Conservation (phyloP, 2,888 invertebrate species). For the Spilosoma lubricipeda region DNA sequence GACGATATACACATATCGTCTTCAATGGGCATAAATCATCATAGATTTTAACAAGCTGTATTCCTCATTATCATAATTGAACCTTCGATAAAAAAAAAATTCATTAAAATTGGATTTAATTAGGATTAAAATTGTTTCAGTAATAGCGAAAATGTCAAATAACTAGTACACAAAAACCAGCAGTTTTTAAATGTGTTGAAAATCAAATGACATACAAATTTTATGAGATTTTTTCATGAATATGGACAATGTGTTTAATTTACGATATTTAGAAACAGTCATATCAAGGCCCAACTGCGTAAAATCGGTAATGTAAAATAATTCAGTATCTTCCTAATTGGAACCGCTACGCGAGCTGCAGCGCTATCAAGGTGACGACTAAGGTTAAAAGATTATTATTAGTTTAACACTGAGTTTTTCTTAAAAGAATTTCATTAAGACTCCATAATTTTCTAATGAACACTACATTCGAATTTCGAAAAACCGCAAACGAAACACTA, state of each 20-base stretch:
- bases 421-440: neutral
- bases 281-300: neutral
- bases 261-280: neutral
- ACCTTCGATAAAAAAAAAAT: too few species aligned
- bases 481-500: conserved; percentile 30
- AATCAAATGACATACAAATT: neutral
- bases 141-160: too few species aligned
- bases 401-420: neutral
- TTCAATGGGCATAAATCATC: too few species aligned
- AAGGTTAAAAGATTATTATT: neutral
- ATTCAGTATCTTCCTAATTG: neutral
- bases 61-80: too few species aligned
- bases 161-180: too few species aligned
- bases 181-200: too few species aligned
- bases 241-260: neutral
- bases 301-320: conserved; percentile 1
- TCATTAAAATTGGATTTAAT: too few species aligned
- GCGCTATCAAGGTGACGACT: neutral
- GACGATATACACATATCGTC: too few species aligned
- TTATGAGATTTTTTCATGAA: neutral
- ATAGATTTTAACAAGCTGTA: too few species aligned
- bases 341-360: neutral
- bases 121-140: too few species aligned
- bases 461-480: neutral
- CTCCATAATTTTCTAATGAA: neutral